These are phyloP conservation scores for Sphecodes monilicornis DNA, from an alignment of 2,888 invertebrate genomes.

Conservation along the genomic window DNA sequence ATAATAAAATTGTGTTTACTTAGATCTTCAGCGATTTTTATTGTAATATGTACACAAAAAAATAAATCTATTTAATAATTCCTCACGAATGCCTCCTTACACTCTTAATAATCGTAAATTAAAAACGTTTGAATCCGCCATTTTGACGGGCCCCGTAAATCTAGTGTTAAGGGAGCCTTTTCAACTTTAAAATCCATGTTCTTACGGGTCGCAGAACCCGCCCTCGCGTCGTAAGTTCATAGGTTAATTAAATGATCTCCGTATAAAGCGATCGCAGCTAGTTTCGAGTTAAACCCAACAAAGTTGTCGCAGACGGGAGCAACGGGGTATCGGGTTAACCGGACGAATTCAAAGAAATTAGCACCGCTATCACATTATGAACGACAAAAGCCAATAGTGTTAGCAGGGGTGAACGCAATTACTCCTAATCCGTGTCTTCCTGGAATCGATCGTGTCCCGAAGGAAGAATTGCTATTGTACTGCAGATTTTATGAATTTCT, in stretches of 20 bases:
- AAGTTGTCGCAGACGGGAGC: neutral
- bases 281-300: neutral
- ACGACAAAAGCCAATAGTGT: neutral
- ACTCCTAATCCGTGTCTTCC: neutral
- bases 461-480: neutral
- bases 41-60: no score
- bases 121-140: no score
- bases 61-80: no score
- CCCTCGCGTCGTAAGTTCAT: neutral
- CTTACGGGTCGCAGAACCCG: neutral
- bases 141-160: no score
- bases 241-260: neutral
- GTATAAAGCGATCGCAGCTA: neutral
- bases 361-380: neutral
- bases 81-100: no score
- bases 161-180: neutral
- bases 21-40: no score
- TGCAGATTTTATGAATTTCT: neutral
- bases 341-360: neutral
- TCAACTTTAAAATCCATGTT: neutral
- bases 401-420: neutral
- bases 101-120: no score
- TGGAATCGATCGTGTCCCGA: neutral
- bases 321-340: neutral
- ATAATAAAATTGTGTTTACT: no score